Evolutionary conservation across 2,113 vertebrate species (phyloP).

Genomic region (Stomatorhinus ivindoensis): DNA sequence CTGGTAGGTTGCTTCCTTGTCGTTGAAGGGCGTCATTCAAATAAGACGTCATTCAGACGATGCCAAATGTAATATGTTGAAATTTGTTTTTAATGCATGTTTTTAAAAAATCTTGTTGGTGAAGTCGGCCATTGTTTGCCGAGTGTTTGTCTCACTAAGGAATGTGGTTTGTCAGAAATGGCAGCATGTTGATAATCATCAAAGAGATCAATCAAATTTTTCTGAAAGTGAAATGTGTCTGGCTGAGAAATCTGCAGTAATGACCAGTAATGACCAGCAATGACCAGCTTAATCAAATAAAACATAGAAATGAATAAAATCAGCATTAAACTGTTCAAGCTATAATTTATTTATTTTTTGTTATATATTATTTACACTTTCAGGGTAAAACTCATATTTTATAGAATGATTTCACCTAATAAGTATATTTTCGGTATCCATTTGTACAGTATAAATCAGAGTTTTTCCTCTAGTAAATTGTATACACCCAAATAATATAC

Average conservation of each 20-base stretch:
- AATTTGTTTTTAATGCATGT: not conserved
- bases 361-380: not conserved
- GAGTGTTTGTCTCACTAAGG: not conserved
- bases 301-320: not conserved
- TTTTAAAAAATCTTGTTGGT: not conserved
- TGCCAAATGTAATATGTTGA: not conserved
- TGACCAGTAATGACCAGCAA: not conserved
- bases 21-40: not conserved
- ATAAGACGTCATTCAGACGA: not conserved
- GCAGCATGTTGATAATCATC: not conserved
- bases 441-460: not conserved
- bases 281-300: not conserved
- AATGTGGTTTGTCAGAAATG: not conserved
- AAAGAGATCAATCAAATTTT: not conserved
- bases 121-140: not conserved
- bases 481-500: not conserved
- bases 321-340: not conserved
- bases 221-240: not conserved
- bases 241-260: not conserved
- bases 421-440: not conserved
- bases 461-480: not conserved
- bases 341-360: not conserved
- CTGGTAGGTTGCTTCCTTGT: conserved; percentile 45
- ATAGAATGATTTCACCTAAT: not conserved
- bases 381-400: not conserved